These are phyloP conservation scores for Thymelicus lineola DNA, from an alignment of 2,888 invertebrate genomes.

Conservation along the genomic window DNA sequence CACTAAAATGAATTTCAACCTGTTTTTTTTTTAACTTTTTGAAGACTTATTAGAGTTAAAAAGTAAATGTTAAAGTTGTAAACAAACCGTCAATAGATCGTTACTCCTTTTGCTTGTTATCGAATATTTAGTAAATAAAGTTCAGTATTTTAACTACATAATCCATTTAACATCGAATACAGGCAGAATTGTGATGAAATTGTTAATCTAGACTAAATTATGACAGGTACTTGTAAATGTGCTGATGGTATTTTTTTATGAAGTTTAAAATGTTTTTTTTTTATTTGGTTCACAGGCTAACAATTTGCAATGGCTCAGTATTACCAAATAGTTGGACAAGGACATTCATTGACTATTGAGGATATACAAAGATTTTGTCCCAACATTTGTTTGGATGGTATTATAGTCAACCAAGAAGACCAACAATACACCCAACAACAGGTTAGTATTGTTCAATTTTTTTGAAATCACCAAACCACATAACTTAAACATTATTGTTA, in stretches of 20 bases:
- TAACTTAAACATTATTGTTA: too few species aligned
- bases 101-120: conserved; percentile 5
- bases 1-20: conserved; percentile 42
- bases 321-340: conserved; percentile 87
- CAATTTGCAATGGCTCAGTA: conserved; percentile 88
- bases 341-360: conserved; percentile 82
- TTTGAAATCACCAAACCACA: too few species aligned
- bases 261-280: conserved; percentile 3
- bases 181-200: not conserved
- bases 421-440: conserved; percentile 80
- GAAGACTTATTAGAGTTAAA: not conserved
- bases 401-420: conserved; percentile 80
- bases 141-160: not conserved
- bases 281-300: conserved; percentile 64
- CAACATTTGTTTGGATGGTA: conserved; percentile 83
- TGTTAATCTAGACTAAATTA: not conserved
- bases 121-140: conserved; percentile 22
- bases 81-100: conserved; percentile 48
- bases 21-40: conserved; percentile 5
- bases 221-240: not conserved
- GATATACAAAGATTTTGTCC: conserved; percentile 88
- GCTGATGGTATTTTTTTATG: not conserved
- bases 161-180: conserved; percentile 1
- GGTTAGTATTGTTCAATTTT: conserved; percentile 51
- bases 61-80: conserved; percentile 45